These are phyloP conservation scores for Odontesthes bonariensis DNA, from an alignment of 2,113 vertebrate genomes.

Conservation along the genomic window DNA sequence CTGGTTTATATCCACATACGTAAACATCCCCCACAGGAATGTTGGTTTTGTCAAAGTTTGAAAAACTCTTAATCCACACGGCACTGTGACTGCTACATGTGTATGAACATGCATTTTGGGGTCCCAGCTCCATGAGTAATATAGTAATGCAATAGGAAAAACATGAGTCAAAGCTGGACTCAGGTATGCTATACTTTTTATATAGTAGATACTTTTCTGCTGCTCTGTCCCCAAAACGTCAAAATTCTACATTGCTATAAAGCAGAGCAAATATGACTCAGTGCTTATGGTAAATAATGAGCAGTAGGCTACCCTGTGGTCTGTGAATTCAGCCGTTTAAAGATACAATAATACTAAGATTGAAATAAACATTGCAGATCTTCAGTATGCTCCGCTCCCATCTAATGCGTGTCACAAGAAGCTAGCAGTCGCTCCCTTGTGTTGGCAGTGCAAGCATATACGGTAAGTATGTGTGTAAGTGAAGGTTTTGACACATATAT, in stretches of 20 bases:
- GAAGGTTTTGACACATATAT: conserved; percentile 62
- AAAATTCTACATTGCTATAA: not conserved
- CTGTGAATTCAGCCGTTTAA: not conserved
- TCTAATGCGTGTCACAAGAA: conserved; percentile 42
- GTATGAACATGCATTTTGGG: no score
- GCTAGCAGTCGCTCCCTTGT: conserved; percentile 6
- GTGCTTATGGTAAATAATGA: not conserved
- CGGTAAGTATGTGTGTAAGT: conserved; percentile 44
- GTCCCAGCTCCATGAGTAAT: no score
- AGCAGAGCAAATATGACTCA: not conserved
- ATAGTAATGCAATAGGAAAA: no score
- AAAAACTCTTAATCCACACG: no score
- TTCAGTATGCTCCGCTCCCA: conserved; percentile 24
- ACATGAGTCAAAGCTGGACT: no score
- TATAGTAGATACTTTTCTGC: no score
- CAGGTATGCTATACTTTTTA: no score
- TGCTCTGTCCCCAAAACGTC: no score
- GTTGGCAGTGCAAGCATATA: conserved; percentile 15
- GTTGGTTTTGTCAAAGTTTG: no score
- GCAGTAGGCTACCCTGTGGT: not conserved
- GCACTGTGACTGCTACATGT: no score
- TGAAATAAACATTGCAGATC: conserved; percentile 16
- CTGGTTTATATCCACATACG: no score
- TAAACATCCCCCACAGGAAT: no score
- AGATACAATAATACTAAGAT: conserved; percentile 32